Evolutionary conservation across 2,797 vertebrate genomes (phyloP).

Genomic region (Brotula barbata): DNA sequence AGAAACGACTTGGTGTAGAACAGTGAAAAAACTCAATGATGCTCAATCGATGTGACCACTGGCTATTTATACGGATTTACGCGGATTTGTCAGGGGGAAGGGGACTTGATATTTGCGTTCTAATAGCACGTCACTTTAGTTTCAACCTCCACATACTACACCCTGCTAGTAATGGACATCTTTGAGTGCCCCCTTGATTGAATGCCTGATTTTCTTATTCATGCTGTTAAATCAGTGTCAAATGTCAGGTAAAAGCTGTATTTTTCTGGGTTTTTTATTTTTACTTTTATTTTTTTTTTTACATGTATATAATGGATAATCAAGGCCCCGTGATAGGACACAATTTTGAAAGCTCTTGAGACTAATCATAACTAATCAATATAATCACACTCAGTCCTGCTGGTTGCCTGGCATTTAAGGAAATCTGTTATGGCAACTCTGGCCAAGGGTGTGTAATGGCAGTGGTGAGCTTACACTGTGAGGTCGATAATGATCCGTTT

Average conservation of each 20-base stretch:
- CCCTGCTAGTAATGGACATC: constrained; percentile 30
- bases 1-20: constrained; percentile 70
- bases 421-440: constrained; percentile 45
- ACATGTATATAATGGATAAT: constrained; percentile 39
- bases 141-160: constrained; percentile 37
- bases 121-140: constrained; percentile 34
- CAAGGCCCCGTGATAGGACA: constrained; percentile 3
- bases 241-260: constrained; percentile 39
- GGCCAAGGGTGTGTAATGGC: constrained; percentile 40
- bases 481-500: constrained; percentile 30
- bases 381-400: constrained; percentile 34
- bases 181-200: constrained; percentile 57
- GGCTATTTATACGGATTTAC: constrained; percentile 68
- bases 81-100: constrained; percentile 44
- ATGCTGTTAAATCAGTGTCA: constrained; percentile 42
- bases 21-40: constrained; percentile 74
- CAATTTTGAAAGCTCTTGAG: constrained; percentile 46
- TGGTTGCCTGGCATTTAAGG: constrained; percentile 48
- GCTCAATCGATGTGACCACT: constrained; percentile 77
- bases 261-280: constrained; percentile 45
- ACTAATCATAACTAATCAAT: constrained; percentile 60
- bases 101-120: constrained; percentile 38
- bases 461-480: constrained; percentile 24
- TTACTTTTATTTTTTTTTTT: constrained; percentile 50
- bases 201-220: constrained; percentile 59